Evolutionary conservation across 1,140 invertebrate genomes (phyloP), one percentile per base, ranked within the genome.

Genomic region (Patella vulgata): DNA sequence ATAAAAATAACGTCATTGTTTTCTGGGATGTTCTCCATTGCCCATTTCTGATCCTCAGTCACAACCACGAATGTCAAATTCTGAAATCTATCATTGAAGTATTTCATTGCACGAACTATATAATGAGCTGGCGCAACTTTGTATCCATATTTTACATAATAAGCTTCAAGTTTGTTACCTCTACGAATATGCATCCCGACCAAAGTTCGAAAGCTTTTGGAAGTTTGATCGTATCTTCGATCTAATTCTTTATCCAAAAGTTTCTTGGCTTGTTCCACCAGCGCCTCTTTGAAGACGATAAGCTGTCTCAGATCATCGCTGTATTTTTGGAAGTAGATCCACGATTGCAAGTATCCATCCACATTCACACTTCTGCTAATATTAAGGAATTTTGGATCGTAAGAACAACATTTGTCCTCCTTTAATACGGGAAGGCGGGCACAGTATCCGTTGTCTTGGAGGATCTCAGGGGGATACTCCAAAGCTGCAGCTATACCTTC

Each of bases 141-240:
- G 12, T 39, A 47, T 3, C 63, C 63, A 8, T 30, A 21, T 11
- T 46, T 21, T 21, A 1, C 17, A 42, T 21, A 21, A 0, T 0
- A 9, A 1, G 6, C 3, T 5, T 3, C 14, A 6, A 62, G 6
- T 17, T 59, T 39, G 33, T 68, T 66, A 8, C 63, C 70, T 36
- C 58, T 50, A 3, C 70, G 36, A 2, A 71, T 50, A 36, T 71
- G 70, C 3, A 71, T 53, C n/a, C 66, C 70, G 25, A 71, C 57
- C 1, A 65, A 40, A n/a, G 36, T 50, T 19, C 30, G 36, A 11
- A 21, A 31, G 30, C 33, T 44, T 36, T 25, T 36, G 21, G 25
- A 23, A 6, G n/a, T n/a, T 17, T 33, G 25, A 2, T 63, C n/a
- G 12, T 56, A 31, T 30, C 54, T 30, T 27, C 28, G 14, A 12